These are phyloP conservation scores for Sebastes paucispinis DNA, from an alignment of 2,797 vertebrate species.

Conservation along the genomic window DNA sequence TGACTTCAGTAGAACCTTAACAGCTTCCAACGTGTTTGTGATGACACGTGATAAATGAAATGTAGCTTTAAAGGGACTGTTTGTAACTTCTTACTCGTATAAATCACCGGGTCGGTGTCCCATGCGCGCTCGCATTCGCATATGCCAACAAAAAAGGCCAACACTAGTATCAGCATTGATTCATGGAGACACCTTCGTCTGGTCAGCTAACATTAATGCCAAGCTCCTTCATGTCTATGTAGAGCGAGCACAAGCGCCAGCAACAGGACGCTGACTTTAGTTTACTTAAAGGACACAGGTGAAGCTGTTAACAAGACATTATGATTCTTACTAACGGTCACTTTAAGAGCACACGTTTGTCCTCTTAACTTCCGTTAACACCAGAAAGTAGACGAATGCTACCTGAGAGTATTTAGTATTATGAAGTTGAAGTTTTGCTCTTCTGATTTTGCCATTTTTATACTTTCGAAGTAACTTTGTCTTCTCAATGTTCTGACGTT, in stretches of 20 bases:
- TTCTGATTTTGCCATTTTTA: not conserved
- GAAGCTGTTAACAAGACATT: no score
- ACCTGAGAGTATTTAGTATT: not conserved
- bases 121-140: no score
- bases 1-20: not conserved
- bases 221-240: no score
- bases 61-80: not conserved
- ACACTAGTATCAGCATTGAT: no score
- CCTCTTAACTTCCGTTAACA: not conserved
- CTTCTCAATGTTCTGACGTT: not conserved
- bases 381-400: not conserved
- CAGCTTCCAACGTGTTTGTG: not conserved
- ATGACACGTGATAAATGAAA: not conserved
- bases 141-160: fast-evolving
- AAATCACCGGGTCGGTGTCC: no score
- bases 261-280: no score
- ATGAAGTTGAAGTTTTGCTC: not conserved
- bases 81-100: no score
- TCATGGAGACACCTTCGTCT: no score
- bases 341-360: not conserved
- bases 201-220: no score
- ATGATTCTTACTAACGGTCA: no score
- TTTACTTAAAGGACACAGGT: no score
- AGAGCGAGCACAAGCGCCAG: no score
- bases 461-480: not conserved